A percentile compares a stretch with the other conserved stretches of the same genome.
phyloP scores from a whole-genome alignment of 2,113 vertebrate species.

The Myiopsitta monachus region DNA sequence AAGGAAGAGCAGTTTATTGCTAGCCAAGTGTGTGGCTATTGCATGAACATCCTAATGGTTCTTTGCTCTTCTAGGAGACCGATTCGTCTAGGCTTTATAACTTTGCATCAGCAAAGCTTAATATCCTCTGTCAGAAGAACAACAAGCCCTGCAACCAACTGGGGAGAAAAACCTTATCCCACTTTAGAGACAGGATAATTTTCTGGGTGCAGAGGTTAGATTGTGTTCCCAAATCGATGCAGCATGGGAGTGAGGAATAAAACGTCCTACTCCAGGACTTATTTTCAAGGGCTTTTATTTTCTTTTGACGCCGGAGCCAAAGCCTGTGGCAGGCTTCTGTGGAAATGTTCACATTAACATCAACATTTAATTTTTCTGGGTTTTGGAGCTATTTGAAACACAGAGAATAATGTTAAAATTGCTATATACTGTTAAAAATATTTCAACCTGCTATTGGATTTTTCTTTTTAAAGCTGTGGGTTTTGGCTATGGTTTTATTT shows the following conservation, averaged over 20 bases:
- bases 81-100: background rate
- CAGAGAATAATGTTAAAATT: background rate
- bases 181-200: background rate
- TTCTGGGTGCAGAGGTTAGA: background rate
- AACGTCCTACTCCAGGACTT: background rate
- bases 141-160: background rate
- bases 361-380: background rate
- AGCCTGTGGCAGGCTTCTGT: background rate
- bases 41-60: background rate
- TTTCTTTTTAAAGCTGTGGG: background rate
- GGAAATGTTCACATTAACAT: background rate
- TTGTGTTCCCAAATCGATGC: background rate
- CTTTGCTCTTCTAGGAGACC: background rate
- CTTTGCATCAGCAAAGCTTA: background rate
- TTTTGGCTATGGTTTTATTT: background rate
- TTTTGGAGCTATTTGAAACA: background rate
- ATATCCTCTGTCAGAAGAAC: background rate
- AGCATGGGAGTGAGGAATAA: background rate
- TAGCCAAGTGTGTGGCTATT: background rate
- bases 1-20: background rate
- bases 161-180: background rate
- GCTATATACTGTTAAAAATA: background rate
- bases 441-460: background rate
- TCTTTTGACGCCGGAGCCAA: slow-evolving; percentile 12
- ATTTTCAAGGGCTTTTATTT: background rate